Evolutionary conservation across 2,797 vertebrate species (phyloP).

Genomic region (Arnoldichthys spilopterus): DNA sequence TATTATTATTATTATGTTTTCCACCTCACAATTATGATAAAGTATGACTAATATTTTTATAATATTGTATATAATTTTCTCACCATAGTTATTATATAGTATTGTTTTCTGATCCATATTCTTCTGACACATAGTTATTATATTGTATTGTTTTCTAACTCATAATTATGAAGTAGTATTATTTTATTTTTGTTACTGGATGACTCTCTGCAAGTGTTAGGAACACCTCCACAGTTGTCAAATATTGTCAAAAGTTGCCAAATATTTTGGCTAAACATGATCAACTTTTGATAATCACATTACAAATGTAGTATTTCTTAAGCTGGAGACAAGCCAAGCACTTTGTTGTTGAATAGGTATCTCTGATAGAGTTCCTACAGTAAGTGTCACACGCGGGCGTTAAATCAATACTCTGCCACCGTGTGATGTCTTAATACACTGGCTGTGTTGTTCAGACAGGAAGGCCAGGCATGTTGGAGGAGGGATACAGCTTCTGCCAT

Average conservation of each 20-base stretch:
- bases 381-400: constrained; percentile 77
- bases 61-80: too few relatives aligned
- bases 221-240: background rate
- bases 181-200: background rate
- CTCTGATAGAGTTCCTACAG: constrained; percentile 69
- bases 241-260: background rate
- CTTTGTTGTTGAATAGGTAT: constrained; percentile 73
- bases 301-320: constrained; percentile 42
- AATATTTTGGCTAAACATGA: background rate
- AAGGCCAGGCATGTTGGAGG: constrained; percentile 76
- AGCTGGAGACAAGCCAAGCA: constrained; percentile 69
- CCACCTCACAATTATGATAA: too few relatives aligned
- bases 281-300: constrained; percentile 22
- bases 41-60: too few relatives aligned
- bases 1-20: too few relatives aligned
- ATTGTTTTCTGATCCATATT: too few relatives aligned
- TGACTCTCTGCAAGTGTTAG: too few relatives aligned
- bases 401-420: constrained; percentile 80
- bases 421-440: constrained; percentile 86
- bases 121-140: background rate
- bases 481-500: constrained; percentile 78
- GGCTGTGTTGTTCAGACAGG: constrained; percentile 64
- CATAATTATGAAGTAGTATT: background rate
- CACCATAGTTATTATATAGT: too few relatives aligned
- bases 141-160: background rate